These are phyloP conservation scores for Cheilosia vulpina DNA, from an alignment of 2,888 invertebrate genomes.

Conservation along the genomic window DNA sequence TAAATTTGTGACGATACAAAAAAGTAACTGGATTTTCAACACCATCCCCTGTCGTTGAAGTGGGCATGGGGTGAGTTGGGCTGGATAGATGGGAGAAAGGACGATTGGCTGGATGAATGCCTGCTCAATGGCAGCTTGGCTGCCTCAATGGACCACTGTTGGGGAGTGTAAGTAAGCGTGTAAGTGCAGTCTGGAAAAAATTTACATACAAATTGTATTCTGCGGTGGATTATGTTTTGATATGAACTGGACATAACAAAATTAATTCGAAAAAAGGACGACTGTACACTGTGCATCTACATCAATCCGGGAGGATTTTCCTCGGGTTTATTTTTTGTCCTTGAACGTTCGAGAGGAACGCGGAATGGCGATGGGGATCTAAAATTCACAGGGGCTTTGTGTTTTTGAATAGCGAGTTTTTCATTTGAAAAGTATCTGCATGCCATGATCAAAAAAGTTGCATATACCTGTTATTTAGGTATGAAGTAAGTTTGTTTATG, in stretches of 20 bases:
- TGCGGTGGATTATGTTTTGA: slow-evolving; percentile 77
- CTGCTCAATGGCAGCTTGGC: slow-evolving; percentile 23
- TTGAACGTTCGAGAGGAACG: slow-evolving; percentile 1
- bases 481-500: too few species aligned
- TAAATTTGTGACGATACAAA: slow-evolving; percentile 73
- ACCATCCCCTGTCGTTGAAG: slow-evolving; percentile 54
- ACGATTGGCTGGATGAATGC: slow-evolving; percentile 35
- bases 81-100: slow-evolving; percentile 32
- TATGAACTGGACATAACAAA: slow-evolving; percentile 72
- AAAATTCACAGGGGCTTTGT: slow-evolving; percentile 1
- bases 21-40: slow-evolving; percentile 74
- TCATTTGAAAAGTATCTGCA: background rate
- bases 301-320: slow-evolving; percentile 59
- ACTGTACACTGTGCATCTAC: slow-evolving; percentile 27
- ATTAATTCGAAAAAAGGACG: slow-evolving; percentile 69
- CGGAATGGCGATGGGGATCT: background rate
- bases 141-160: slow-evolving; percentile 54
- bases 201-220: slow-evolving; percentile 78
- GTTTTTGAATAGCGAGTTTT: background rate
- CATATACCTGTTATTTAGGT: too few species aligned
- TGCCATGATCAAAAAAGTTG: too few species aligned
- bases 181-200: slow-evolving; percentile 77
- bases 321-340: slow-evolving; percentile 18
- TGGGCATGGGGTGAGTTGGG: slow-evolving; percentile 11
- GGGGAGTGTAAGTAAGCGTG: slow-evolving; percentile 72